Evolutionary conservation across 2,888 invertebrate species (phyloP).

Genomic region (Allolobophora icterica): DNA sequence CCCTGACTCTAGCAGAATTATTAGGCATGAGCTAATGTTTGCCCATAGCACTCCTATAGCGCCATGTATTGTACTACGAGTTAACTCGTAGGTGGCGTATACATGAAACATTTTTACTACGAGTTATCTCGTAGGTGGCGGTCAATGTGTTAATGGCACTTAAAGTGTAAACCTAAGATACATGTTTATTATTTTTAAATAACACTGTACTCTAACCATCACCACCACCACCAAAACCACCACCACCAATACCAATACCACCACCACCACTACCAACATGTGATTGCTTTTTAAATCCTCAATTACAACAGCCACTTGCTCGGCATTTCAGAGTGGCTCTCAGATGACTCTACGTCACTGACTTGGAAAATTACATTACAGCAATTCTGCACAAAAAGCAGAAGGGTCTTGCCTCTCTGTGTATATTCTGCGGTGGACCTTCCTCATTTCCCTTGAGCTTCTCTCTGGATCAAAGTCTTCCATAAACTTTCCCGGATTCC

Average conservation of each 20-base stretch:
- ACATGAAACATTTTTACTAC: too few species aligned
- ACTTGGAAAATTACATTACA: not conserved
- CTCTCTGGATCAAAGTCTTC: constrained; percentile 75
- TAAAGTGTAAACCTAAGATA: too few species aligned
- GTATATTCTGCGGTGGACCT: constrained; percentile 75
- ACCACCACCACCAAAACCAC: not conserved
- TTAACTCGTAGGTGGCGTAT: too few species aligned
- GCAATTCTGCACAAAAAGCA: not conserved
- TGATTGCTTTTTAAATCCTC: not conserved
- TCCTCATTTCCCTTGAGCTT: constrained; percentile 79
- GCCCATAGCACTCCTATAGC: too few species aligned
- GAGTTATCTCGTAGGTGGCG: too few species aligned
- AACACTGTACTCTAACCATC: constrained; percentile 1
- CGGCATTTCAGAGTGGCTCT: not conserved
- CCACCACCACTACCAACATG: not conserved
- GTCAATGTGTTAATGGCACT: too few species aligned
- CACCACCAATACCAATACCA: not conserved
- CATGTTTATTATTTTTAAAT: too few species aligned
- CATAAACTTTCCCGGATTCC: constrained; percentile 62
- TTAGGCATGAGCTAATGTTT: too few species aligned
- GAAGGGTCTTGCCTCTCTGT: constrained; percentile 63
- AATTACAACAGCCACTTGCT: not conserved
- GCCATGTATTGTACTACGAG: too few species aligned
- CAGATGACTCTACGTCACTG: not conserved
- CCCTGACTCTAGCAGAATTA: too few species aligned